Conservation (phyloP, 2,797 vertebrate genomes). For the Eospalax fontanierii region DNA sequence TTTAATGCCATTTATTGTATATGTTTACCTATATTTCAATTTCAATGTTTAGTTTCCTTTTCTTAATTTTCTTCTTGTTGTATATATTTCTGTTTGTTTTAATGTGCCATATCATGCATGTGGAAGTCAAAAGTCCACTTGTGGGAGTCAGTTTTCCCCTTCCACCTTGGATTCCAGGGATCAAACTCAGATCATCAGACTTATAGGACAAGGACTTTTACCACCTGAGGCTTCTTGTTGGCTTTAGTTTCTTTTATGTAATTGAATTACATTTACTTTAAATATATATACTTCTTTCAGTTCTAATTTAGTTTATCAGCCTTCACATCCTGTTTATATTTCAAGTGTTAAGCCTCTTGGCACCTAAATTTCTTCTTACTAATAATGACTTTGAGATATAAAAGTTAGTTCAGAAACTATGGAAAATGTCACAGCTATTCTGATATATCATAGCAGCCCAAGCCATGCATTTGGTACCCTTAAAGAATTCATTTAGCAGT, state of each 20-base stretch:
- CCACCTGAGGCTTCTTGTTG: not conserved
- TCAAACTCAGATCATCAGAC: not conserved
- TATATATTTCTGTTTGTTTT: not conserved
- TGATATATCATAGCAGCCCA: not conserved
- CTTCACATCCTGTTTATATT: conserved; percentile 39
- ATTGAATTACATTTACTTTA: conserved; percentile 55
- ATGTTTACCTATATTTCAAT: conserved; percentile 9
- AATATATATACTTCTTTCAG: not conserved
- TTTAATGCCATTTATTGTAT: not conserved
- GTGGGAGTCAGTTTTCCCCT: not conserved
- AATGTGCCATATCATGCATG: not conserved
- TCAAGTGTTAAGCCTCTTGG: not conserved
- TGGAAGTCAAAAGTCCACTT: not conserved
- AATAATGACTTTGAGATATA: conserved; percentile 33
- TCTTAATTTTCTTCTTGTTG: not conserved
- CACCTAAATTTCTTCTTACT: not conserved
- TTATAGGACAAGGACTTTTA: not conserved
- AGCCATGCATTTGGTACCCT: not conserved
- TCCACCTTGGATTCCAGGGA: not conserved
- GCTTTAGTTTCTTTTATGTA: not conserved
- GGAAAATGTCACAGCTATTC: conserved; percentile 6
- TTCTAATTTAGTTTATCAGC: conserved; percentile 61
- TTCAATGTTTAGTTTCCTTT: conserved; percentile 23
- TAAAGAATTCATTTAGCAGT: conserved; percentile 53
- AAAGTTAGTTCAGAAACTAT: conserved; percentile 24